These are phyloP conservation scores for Ceuthmochares aereus DNA, from an alignment of 2,113 vertebrate species.

Conservation along the genomic window DNA sequence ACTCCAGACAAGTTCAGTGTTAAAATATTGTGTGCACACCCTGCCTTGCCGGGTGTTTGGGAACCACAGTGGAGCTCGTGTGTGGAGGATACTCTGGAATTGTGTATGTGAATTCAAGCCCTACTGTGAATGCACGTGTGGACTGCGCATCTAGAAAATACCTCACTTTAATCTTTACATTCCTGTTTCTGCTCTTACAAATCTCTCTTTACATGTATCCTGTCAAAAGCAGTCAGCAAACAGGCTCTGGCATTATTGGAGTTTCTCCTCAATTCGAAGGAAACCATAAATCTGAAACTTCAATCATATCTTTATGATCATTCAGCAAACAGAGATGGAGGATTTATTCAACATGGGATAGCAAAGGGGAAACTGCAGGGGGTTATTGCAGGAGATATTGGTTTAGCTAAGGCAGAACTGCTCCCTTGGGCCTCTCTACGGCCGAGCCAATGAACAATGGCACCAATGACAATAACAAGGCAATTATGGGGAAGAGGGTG, in stretches of 20 bases:
- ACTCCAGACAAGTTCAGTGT: not conserved
- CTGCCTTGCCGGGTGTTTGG: not conserved
- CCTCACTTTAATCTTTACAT: not conserved
- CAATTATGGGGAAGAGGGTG: conserved; percentile 77
- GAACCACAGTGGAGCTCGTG: not conserved
- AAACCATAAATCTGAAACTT: conserved; percentile 87
- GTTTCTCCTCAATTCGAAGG: conserved; percentile 65
- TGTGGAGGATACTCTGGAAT: not conserved
- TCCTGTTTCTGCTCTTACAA: not conserved
- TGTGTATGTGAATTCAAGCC: not conserved
- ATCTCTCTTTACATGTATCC: not conserved
- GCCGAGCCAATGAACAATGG: conserved; percentile 73
- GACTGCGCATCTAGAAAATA: not conserved
- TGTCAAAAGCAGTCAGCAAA: conserved; percentile 44
- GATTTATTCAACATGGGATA: conserved; percentile 91
- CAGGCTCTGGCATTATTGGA: conserved; percentile 61
- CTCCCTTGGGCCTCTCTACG: conserved; percentile 69
- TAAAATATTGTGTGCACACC: not conserved
- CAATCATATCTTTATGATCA: conserved; percentile 86
- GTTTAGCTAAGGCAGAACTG: conserved; percentile 78
- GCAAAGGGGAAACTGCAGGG: conserved; percentile 84
- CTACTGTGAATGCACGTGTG: not conserved
- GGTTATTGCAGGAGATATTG: conserved; percentile 73
- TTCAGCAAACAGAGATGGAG: conserved; percentile 86
- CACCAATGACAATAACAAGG: conserved; percentile 77